Evolutionary conservation across 2,113 vertebrate species (phyloP).

Genomic region (Gnathonemus echidnorhynchus): DNA sequence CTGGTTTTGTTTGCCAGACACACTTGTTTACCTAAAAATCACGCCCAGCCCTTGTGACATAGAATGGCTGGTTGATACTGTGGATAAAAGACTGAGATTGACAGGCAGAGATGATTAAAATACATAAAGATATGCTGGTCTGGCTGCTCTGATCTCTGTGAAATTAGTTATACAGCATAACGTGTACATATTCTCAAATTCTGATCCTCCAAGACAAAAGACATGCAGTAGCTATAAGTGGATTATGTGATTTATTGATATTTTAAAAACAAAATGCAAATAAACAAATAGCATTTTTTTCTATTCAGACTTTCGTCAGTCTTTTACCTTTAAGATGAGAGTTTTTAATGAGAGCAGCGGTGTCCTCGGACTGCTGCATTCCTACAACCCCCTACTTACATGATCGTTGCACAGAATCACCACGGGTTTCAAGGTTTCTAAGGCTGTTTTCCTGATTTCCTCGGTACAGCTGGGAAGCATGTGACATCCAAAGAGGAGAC

Average conservation of each 20-base stretch:
- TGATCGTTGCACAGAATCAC: background rate
- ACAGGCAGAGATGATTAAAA: background rate
- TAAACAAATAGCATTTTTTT: background rate
- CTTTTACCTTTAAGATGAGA: background rate
- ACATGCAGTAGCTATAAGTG: background rate
- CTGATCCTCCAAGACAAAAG: background rate
- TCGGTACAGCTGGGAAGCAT: conserved; percentile 76
- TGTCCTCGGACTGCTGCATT: background rate
- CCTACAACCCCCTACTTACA: background rate
- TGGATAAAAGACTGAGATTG: background rate
- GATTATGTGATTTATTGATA: background rate
- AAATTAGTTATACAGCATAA: background rate
- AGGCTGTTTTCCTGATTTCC: background rate
- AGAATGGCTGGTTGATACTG: background rate
- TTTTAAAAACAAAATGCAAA: background rate
- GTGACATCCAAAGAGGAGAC: conserved; percentile 80
- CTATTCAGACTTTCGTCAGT: background rate
- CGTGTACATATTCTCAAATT: background rate
- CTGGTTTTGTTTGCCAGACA: background rate
- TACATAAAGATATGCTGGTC: background rate
- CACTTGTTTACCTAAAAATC: background rate
- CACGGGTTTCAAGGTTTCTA: background rate
- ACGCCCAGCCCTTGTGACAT: background rate
- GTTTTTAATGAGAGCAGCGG: background rate
- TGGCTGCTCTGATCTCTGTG: background rate